Evolutionary conservation across 2,797 vertebrate genomes (phyloP).

Genomic region (Buphagus erythrorhynchus): DNA sequence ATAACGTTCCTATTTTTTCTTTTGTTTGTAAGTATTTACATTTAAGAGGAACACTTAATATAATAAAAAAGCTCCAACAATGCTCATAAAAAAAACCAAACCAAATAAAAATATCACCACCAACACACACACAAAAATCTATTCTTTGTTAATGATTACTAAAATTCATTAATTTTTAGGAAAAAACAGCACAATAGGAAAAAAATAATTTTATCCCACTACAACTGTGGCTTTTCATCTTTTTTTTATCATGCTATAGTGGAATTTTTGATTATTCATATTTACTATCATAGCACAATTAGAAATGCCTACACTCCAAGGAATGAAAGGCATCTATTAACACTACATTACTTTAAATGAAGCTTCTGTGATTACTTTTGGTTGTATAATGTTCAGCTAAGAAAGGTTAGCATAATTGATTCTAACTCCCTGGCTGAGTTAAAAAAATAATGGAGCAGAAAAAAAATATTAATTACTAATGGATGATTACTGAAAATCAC

Average conservation of each 20-base stretch:
- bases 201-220: not conserved
- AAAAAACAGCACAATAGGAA: fast-evolving
- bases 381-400: not conserved
- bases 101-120: not conserved
- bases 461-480: not conserved
- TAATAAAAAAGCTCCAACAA: not conserved
- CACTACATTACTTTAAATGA: not conserved
- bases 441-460: not conserved
- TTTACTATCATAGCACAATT: not conserved
- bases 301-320: not conserved
- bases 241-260: not conserved
- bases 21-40: not conserved
- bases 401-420: not conserved
- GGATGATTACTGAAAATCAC: not conserved
- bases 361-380: not conserved
- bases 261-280: not conserved
- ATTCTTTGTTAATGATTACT: not conserved
- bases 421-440: not conserved
- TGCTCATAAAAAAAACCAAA: fast-evolving
- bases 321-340: not conserved
- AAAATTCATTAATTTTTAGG: not conserved
- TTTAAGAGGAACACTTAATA: not conserved
- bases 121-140: not conserved
- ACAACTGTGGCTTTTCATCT: not conserved
- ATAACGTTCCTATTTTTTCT: fast-evolving